A percentile compares a stretch with the other conserved stretches of the same genome.
phyloP scores from a whole-genome alignment of 2,888 invertebrate genomes.

The Agelastica alni region DNA sequence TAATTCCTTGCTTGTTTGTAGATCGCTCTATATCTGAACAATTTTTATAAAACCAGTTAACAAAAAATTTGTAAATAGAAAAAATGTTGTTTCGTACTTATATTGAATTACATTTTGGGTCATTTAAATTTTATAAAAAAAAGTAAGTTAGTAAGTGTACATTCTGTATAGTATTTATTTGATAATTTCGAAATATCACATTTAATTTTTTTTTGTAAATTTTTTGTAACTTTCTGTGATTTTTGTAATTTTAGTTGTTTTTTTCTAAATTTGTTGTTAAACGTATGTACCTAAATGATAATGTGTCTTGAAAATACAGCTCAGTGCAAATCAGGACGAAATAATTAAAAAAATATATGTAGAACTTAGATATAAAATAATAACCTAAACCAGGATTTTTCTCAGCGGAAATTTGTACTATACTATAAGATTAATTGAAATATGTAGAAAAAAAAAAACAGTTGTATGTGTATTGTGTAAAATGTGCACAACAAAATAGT shows the following conservation, averaged over 20 bases:
- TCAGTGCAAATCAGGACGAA: conserved; percentile 51
- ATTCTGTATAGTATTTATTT: conserved; percentile 57
- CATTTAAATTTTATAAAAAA: conserved; percentile 39
- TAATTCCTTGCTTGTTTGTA: too few species aligned
- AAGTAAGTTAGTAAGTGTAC: conserved; percentile 51
- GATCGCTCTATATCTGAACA: conserved; percentile 1
- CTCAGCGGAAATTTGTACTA: conserved; percentile 44
- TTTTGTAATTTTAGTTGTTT: conserved; percentile 44
- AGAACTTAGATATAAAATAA: conserved; percentile 29
- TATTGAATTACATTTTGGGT: conserved; percentile 34
- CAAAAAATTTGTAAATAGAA: conserved; percentile 37
- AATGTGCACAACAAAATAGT: conserved; percentile 33
- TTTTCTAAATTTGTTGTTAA: conserved; percentile 46
- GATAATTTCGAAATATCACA: conserved; percentile 47
- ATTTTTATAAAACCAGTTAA: conserved; percentile 2
- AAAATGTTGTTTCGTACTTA: conserved; percentile 42
- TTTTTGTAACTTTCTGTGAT: conserved; percentile 54
- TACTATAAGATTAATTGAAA: conserved; percentile 24
- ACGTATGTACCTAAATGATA: conserved; percentile 52
- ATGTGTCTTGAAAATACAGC: conserved; percentile 50
- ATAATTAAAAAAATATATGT: conserved; percentile 33
- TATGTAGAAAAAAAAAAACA: conserved; percentile 29
- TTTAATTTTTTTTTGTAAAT: conserved; percentile 43
- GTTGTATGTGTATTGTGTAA: conserved; percentile 31
- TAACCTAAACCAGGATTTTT: conserved; percentile 43